Evolutionary conservation across 2,888 invertebrate genomes (phyloP).

Genomic region (Caenorhabditis sulstoni): DNA sequence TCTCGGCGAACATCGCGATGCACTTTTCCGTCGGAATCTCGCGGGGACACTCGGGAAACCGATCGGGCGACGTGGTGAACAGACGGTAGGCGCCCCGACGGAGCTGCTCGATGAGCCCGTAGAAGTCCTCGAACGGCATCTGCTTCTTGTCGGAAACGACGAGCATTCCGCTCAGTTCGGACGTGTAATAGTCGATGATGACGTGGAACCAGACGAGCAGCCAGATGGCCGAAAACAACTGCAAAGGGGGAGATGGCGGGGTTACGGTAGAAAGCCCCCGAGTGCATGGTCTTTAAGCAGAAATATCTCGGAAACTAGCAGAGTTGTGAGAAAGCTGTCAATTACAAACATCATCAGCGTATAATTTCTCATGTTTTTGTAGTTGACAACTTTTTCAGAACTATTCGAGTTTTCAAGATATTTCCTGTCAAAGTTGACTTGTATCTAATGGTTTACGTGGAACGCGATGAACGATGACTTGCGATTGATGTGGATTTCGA

Average conservation of each 20-base stretch:
- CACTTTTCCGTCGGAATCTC: slow-evolving; percentile 41
- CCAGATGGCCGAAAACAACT: slow-evolving; percentile 60
- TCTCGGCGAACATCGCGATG: slow-evolving; percentile 43
- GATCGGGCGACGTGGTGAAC: slow-evolving; percentile 48
- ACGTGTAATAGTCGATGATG: slow-evolving; percentile 60
- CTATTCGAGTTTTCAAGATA: not conserved
- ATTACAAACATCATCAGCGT: too few species aligned
- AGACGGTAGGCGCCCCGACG: slow-evolving; percentile 56
- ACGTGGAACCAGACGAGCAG: slow-evolving; percentile 59
- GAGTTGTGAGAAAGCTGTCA: too few species aligned
- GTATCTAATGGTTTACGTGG: slow-evolving; percentile 24
- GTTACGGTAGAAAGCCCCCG: not conserved
- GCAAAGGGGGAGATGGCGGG: slow-evolving; percentile 10
- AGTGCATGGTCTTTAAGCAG: too few species aligned
- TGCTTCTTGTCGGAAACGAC: slow-evolving; percentile 60
- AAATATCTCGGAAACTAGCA: too few species aligned
- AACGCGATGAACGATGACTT: slow-evolving; percentile 57
- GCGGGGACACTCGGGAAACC: slow-evolving; percentile 59
- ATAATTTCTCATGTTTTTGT: too few species aligned
- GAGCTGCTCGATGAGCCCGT: slow-evolving; percentile 50
- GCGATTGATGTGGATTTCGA: slow-evolving; percentile 35
- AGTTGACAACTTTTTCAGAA: too few species aligned
- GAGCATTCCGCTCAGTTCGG: slow-evolving; percentile 61
- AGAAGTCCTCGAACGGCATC: slow-evolving; percentile 59
- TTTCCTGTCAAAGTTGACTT: not conserved